Base-by-base conservation (phyloP, 2,888 invertebrate species). In the Orthonychiurus folsomi region DNA sequence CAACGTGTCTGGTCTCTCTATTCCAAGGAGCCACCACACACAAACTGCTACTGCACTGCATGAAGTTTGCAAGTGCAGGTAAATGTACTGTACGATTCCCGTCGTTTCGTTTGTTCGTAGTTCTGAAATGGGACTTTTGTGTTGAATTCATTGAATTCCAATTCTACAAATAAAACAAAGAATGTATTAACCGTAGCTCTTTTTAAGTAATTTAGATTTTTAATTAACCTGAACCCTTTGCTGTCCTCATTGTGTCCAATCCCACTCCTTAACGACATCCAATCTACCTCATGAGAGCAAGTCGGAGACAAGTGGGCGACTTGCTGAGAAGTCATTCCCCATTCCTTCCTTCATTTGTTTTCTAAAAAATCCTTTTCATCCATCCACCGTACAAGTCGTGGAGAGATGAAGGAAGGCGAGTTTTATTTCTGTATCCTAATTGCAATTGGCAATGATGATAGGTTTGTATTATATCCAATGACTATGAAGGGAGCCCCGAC, bases 111-210 rank as follows among this genome's bases (percentile, higher is more conserved):
- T 37, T 37, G 37, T 37, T n/a, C 5, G 37, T 37, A 37, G 37
- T 37, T 37, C 37, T 9, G 15, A 37, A 37, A n/a, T n/a, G 15
- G 37, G 37, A 37, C 37, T 37, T 37, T 37, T 37, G 15, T 37
- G 37, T 37, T 37, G 37, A 37, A 37, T 37, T 37, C 37, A 37
- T 37, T 37, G 37, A 37, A 37, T 37, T 37, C 37, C 37, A 37
- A 37, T 37, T 37, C 37, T 37, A 37, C 37, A 37, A 37, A 9
- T 37, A 37, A 37, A 37, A 37, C 37, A 37, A 37, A 37, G 37
- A 15, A 37, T 37, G 37, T 37, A 37, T 37, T 37, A 37, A 37
- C 37, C 37, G 37, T 37, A 37, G 9, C 37, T 37, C 37, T 37
- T 15, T 37, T 15, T 37, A 9, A 37, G 37, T 37, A 37, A 37